Percentiles rank a stretch among this genome's conserved stretches.
Conservation (phyloP, 2,113 vertebrate species). For the Proteles cristata region DNA sequence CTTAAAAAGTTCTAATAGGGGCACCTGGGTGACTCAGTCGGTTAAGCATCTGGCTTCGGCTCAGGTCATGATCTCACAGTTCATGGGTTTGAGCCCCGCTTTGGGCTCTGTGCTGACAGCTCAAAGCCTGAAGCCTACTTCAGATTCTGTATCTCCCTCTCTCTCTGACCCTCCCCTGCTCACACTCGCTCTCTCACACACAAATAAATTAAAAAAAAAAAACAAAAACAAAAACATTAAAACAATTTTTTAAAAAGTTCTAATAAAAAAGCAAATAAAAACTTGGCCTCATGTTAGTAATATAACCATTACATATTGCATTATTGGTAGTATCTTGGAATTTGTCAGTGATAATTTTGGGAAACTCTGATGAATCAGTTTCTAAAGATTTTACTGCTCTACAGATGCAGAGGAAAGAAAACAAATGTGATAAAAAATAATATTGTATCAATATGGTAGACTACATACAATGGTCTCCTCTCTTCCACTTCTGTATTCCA, state of each 20-base stretch:
- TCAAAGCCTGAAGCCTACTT: too few relatives aligned
- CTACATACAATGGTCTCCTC: not conserved
- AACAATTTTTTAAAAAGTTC: not conserved
- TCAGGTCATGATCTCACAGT: too few relatives aligned
- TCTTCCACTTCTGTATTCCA: not conserved
- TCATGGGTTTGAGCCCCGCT: too few relatives aligned
- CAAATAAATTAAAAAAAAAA: too few relatives aligned
- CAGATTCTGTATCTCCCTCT: too few relatives aligned
- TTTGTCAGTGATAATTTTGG: not conserved
- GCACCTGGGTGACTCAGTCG: too few relatives aligned
- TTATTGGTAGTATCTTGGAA: not conserved
- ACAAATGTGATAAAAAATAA: not conserved
- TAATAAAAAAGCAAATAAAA: slow-evolving; percentile 36
- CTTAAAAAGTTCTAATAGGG: slow-evolving; percentile 34
- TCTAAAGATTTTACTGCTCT: not conserved
- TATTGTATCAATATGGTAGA: not conserved
- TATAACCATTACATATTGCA: not conserved
- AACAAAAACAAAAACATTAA: too few relatives aligned
- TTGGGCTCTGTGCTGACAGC: too few relatives aligned
- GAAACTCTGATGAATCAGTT: not conserved
- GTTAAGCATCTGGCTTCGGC: too few relatives aligned
- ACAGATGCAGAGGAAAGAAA: not conserved
- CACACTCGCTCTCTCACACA: too few relatives aligned
- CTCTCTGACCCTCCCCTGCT: too few relatives aligned
- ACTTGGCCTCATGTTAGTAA: not conserved